These are phyloP conservation scores for Sitobion miscanthi DNA, from an alignment of 1,140 invertebrate species.

Conservation along the genomic window DNA sequence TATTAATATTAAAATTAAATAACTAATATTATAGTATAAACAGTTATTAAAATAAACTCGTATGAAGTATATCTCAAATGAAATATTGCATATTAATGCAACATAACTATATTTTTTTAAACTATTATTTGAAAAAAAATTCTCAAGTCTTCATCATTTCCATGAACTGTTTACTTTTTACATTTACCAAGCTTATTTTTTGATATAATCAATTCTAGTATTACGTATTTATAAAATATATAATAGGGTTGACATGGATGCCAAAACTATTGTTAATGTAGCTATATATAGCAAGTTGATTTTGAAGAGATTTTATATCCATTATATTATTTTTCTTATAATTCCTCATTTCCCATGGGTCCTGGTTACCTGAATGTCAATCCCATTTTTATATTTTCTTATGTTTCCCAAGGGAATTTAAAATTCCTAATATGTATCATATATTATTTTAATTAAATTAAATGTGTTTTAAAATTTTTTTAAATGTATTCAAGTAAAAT, in stretches of 20 bases:
- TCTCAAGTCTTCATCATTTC: not conserved
- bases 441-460: no score
- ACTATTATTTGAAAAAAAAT: not conserved
- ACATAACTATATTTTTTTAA: not conserved
- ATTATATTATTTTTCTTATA: not conserved
- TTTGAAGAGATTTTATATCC: not conserved
- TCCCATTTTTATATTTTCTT: not conserved
- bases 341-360: not conserved
- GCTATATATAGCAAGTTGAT: not conserved
- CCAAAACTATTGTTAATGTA: not conserved
- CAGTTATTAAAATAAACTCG: not conserved
- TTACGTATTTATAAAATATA: no score
- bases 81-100: not conserved
- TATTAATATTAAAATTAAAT: no score
- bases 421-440: no score
- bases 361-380: not conserved
- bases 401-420: not conserved
- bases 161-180: not conserved
- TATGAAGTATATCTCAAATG: not conserved
- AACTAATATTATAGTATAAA: not conserved
- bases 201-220: no score
- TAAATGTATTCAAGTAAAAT: no score
- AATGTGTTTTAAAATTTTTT: no score
- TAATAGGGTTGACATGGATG: not conserved
- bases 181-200: not conserved